Percentiles rank a stretch among this genome's conserved stretches.
Evolutionary conservation across 2,888 invertebrate genomes (phyloP).

Genomic region (Scaptomyza reducta): DNA sequence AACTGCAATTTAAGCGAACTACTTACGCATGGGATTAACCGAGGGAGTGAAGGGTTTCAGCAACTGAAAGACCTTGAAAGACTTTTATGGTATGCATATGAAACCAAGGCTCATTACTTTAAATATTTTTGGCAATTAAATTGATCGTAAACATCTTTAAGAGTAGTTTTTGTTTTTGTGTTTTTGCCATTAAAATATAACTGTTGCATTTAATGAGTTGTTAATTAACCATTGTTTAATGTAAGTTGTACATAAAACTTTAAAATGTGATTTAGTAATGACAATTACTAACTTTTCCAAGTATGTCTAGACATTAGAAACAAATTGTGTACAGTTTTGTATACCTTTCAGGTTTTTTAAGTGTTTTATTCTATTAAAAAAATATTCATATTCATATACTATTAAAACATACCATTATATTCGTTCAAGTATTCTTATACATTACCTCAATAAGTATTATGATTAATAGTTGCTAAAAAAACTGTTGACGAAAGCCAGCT

Average conservation of each 20-base stretch:
- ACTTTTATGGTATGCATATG: slow-evolving; percentile 9
- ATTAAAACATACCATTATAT: no score
- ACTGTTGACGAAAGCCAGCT: neutral
- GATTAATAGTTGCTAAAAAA: neutral
- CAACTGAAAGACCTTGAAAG: slow-evolving; percentile 38
- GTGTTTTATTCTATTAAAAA: no score
- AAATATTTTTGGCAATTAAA: slow-evolving; percentile 21
- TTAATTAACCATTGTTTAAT: slow-evolving; percentile 19
- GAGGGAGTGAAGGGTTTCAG: slow-evolving; percentile 37
- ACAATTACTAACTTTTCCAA: no score
- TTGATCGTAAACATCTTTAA: slow-evolving; percentile 24
- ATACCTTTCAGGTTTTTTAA: no score
- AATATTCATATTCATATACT: no score
- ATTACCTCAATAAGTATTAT: no score
- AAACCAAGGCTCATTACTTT: slow-evolving; percentile 9
- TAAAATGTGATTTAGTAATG: slow-evolving; percentile 1
- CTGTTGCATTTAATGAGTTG: slow-evolving; percentile 14
- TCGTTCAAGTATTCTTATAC: no score
- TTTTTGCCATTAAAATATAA: neutral
- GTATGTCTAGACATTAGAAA: no score
- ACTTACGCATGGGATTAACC: no score
- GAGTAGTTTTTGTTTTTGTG: neutral
- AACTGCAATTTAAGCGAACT: slow-evolving; percentile 17
- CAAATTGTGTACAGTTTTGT: no score
- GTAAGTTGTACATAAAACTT: neutral